phyloP scores from a whole-genome alignment of 2,113 vertebrate species.

The Bubo bubo region DNA sequence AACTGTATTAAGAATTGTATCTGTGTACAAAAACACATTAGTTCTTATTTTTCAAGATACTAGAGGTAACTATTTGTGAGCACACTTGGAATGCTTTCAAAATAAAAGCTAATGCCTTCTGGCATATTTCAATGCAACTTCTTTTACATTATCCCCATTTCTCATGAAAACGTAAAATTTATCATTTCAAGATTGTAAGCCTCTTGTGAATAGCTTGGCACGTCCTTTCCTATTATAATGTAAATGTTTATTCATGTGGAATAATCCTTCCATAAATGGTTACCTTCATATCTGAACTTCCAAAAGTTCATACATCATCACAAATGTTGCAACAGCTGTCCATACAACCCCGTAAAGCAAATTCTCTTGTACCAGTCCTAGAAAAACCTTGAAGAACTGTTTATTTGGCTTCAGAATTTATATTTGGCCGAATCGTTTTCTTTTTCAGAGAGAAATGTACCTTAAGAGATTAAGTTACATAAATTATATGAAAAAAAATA shows the following conservation, averaged over 20 bases:
- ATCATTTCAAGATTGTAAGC: neutral
- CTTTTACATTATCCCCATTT: neutral
- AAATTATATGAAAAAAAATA: neutral
- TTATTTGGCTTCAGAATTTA: neutral
- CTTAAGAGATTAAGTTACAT: neutral
- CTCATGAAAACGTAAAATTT: neutral
- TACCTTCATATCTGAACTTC: neutral
- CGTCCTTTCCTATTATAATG: neutral
- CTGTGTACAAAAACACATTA: neutral
- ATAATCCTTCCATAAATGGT: neutral
- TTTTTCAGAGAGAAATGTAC: neutral
- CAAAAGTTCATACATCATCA: neutral
- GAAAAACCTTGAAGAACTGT: neutral
- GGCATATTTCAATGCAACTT: neutral
- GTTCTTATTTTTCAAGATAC: neutral
- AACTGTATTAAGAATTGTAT: neutral
- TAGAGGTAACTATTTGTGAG: neutral
- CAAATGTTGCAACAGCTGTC: slow-evolving; percentile 40
- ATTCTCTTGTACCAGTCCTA: neutral
- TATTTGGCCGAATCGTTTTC: neutral
- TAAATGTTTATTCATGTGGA: neutral
- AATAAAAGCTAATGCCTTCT: neutral
- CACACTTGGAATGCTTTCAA: neutral
- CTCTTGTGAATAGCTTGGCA: neutral
- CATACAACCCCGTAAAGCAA: neutral